Evolutionary conservation across 2,888 invertebrate species (phyloP).

Genomic region (Dinocampus coccinellae): DNA sequence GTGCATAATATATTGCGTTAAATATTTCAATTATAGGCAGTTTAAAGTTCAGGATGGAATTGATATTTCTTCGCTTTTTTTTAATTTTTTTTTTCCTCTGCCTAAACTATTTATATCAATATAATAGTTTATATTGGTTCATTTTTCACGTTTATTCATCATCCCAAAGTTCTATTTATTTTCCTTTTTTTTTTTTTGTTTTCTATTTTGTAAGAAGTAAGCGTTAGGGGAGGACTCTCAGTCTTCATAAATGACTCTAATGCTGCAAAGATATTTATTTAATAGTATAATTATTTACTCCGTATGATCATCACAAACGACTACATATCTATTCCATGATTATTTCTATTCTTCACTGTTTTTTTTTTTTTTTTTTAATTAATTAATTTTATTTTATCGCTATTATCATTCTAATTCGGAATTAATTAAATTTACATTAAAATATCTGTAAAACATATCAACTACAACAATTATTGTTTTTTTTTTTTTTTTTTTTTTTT

Average conservation of each 20-base stretch:
- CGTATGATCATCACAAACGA: constrained; percentile 8
- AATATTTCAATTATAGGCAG: constrained; percentile 34
- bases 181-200: neutral
- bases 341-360: no score
- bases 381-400: neutral
- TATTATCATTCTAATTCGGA: neutral
- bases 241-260: constrained; percentile 39
- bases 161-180: neutral
- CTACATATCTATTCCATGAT: constrained; percentile 34
- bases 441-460: neutral
- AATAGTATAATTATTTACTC: constrained; percentile 13
- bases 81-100: neutral
- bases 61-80: neutral
- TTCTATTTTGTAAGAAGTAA: constrained; percentile 27
- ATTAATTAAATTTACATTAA: neutral
- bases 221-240: constrained; percentile 40
- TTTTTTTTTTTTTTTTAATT: neutral
- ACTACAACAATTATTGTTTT: neutral
- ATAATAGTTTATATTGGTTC: no score
- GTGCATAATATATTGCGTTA: constrained; percentile 7
- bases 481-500: neutral
- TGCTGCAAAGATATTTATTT: constrained; percentile 26
- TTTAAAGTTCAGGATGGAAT: constrained; percentile 44
- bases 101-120: no score
- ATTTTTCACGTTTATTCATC: no score